A percentile compares a stretch with the other conserved stretches of the same genome.
Conservation (phyloP, 1,140 invertebrate species). For the Brachionus calyciflorus region DNA sequence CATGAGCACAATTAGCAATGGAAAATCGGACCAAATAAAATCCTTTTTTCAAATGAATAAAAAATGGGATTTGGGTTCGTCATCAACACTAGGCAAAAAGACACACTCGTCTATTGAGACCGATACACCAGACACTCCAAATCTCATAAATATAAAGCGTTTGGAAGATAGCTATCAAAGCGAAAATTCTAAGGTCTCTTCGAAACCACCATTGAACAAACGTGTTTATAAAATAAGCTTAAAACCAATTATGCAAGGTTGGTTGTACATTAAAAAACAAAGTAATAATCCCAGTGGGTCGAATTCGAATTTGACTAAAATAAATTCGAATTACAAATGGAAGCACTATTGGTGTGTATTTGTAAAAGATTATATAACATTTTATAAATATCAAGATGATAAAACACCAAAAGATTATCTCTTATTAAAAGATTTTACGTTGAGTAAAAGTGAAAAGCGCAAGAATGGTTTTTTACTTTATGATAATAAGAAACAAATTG, state of each 20-base stretch:
- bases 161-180: not conserved
- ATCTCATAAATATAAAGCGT: not conserved
- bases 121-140: not conserved
- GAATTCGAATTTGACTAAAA: not conserved
- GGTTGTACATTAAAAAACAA: constrained; percentile 27
- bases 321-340: not conserved
- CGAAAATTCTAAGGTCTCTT: not conserved
- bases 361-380: constrained; percentile 35
- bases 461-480: constrained; percentile 22
- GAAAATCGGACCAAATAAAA: not conserved
- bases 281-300: not conserved
- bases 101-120: not conserved
- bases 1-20: not conserved
- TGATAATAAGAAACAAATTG: constrained; percentile 42
- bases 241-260: constrained; percentile 38
- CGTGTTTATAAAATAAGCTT: not conserved
- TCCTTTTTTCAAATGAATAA: not conserved
- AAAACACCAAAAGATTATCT: constrained; percentile 38
- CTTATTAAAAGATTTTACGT: constrained; percentile 39
- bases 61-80: constrained; percentile 24
- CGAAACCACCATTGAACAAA: constrained; percentile 31
- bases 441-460: not conserved
- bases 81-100: not conserved
- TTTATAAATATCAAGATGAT: constrained; percentile 39
- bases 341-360: constrained; percentile 40